Evolutionary conservation across 2,113 vertebrate genomes (phyloP).

Genomic region (Himantopus leucocephalus): DNA sequence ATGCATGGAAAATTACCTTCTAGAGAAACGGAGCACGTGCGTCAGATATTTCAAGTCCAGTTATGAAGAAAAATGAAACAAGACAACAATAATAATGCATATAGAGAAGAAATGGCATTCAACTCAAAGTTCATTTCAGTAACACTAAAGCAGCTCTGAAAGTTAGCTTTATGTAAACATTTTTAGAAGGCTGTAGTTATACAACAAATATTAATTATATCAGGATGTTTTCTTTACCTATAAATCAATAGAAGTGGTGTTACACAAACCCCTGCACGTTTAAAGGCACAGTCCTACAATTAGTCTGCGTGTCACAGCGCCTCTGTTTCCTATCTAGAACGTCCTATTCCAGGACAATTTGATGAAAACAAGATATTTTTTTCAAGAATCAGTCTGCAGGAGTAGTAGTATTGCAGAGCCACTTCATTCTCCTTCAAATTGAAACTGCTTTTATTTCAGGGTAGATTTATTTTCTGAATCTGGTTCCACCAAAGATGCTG

Average conservation of each 20-base stretch:
- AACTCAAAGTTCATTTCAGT: background rate
- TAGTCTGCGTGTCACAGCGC: background rate
- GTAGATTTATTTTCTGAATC: background rate
- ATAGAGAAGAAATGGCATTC: background rate
- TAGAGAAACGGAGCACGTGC: conserved; percentile 72
- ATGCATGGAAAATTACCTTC: conserved; percentile 87
- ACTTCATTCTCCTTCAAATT: background rate
- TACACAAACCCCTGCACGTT: background rate
- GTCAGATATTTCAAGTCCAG: conserved; percentile 74
- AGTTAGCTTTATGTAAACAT: background rate
- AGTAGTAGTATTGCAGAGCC: background rate
- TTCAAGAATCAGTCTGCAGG: background rate
- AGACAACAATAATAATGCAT: background rate
- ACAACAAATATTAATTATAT: background rate
- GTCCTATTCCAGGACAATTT: background rate
- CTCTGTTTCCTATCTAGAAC: background rate
- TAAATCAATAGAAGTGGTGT: background rate
- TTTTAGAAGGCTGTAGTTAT: background rate
- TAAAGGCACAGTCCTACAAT: background rate
- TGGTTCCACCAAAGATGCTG: background rate
- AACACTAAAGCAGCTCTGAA: background rate
- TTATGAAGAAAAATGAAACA: conserved; percentile 24
- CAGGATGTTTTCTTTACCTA: background rate
- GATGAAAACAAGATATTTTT: background rate
- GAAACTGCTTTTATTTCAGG: background rate